Conservation (phyloP, 2,113 vertebrate genomes). For the Scartelaos histophorus region DNA sequence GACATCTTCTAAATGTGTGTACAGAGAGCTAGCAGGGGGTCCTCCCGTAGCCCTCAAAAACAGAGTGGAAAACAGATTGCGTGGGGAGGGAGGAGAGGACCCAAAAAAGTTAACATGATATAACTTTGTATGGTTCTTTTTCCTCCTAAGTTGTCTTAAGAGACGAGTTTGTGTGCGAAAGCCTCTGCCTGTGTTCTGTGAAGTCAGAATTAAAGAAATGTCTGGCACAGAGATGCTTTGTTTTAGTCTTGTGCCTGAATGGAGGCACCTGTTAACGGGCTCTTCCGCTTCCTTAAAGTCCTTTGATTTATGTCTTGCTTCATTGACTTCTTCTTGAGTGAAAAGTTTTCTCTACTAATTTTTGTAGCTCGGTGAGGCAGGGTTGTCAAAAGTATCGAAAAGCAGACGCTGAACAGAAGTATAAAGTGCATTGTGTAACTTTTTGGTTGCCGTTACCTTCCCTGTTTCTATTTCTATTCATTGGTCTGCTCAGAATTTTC, state of each 20-base stretch:
- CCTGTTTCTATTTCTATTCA: too few relatives aligned
- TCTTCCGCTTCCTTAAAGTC: background rate
- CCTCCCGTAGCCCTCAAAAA: slow-evolving; percentile 72
- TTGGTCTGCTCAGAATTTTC: too few relatives aligned
- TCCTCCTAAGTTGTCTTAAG: slow-evolving; percentile 30
- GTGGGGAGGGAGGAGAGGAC: slow-evolving; percentile 23
- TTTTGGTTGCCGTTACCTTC: too few relatives aligned
- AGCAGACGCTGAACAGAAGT: too few relatives aligned
- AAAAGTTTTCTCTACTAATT: background rate
- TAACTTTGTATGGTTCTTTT: slow-evolving; percentile 46
- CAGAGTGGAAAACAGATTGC: slow-evolving; percentile 70
- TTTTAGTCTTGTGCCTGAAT: background rate
- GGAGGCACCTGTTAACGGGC: background rate
- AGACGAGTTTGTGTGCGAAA: slow-evolving; percentile 30
- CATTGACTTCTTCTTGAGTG: background rate
- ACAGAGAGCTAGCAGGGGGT: slow-evolving; percentile 75
- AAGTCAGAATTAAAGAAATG: slow-evolving; percentile 54
- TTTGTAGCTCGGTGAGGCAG: background rate
- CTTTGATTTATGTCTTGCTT: background rate
- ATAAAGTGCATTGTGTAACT: too few relatives aligned
- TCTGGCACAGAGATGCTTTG: background rate
- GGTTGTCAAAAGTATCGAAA: too few relatives aligned
- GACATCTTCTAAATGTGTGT: slow-evolving; percentile 67
- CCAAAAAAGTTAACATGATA: slow-evolving; percentile 58
- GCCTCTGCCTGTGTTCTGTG: slow-evolving; percentile 30